Base-by-base conservation (phyloP, 2,113 vertebrate genomes). In the Rhineura floridana region DNA sequence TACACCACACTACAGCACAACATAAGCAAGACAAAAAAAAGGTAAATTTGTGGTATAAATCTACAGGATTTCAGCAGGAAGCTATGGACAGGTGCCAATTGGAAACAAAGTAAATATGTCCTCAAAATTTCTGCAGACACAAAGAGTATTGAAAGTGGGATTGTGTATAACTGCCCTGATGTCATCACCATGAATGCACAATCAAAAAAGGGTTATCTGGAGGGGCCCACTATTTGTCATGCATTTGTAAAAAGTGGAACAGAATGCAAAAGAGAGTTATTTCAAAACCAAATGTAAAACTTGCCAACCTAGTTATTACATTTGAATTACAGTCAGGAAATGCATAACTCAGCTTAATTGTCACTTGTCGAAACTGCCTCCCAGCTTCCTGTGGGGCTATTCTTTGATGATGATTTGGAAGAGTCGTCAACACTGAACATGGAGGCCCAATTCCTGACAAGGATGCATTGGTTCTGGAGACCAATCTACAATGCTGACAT, bases 201-300 rank as follows among this genome's bases (percentile, higher is more conserved):
- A 55, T 55, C 19, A 15, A 55, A 55, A 55, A 55, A 17, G 52
- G 52, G 52, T 55, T 55, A 3, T 55, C 5, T 55, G 52, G 52
- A 55, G 19, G 15, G 0, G 52, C 1, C 52, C 52, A 55, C 52
- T 62, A 85, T 28, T 78, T 77, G 59, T 65, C 48, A 65, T 12
- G n/a, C 19, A 46, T 50, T 50, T 62, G 12, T 28, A 82, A 48
- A 17, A 25, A 3, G 52, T 50, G 21, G 50, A 39, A 63, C 44
- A 48, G 52, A 82, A 72, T 33, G 30, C 39, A 59, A 50, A 33
- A 82, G 55, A 42, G 33, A 82, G 25, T 33, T 30, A 82, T 73
- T n/a, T 48, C 12, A 63, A 87, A 73, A 81, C 21, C 69, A 87
- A 25, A 87, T 82, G 3, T 48, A 36, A 88, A 78, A 39, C 23